Conservation (phyloP, 2,888 invertebrate species). For the Metellina segmentata region DNA sequence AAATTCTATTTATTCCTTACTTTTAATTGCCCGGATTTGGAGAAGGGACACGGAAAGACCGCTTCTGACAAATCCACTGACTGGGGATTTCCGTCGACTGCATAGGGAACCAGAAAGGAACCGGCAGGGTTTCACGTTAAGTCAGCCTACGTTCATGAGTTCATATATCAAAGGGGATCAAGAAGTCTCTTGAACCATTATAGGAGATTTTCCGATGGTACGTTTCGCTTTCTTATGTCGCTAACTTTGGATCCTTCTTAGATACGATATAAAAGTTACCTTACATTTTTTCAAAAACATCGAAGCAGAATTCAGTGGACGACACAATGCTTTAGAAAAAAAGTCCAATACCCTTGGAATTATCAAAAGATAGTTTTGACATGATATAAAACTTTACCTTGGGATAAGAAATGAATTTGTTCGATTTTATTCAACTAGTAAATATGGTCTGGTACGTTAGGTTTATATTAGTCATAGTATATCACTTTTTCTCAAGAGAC, state of each 20-base stretch:
- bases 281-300: background rate
- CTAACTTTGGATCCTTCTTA: background rate
- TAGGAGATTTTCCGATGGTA: slow-evolving; percentile 30
- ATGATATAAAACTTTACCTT: no score
- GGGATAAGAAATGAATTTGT: no score
- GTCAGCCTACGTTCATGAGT: slow-evolving; percentile 29
- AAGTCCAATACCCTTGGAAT: no score
- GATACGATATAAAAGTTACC: background rate
- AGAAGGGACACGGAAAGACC: background rate
- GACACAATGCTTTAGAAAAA: background rate
- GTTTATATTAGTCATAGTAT: no score
- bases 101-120: slow-evolving; percentile 28
- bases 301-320: background rate
- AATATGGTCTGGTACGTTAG: no score
- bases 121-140: slow-evolving; percentile 19
- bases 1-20: slow-evolving; percentile 6
- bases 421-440: no score
- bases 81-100: background rate
- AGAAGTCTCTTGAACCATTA: slow-evolving; percentile 40
- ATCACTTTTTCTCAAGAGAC: no score
- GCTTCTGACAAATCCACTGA: slow-evolving; percentile 51
- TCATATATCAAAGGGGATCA: slow-evolving; percentile 73
- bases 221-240: background rate
- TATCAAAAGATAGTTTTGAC: no score
- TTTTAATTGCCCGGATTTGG: slow-evolving; percentile 59